Evolutionary conservation across 2,113 vertebrate species (phyloP).

Genomic region (Forbesichthys papilliferus): DNA sequence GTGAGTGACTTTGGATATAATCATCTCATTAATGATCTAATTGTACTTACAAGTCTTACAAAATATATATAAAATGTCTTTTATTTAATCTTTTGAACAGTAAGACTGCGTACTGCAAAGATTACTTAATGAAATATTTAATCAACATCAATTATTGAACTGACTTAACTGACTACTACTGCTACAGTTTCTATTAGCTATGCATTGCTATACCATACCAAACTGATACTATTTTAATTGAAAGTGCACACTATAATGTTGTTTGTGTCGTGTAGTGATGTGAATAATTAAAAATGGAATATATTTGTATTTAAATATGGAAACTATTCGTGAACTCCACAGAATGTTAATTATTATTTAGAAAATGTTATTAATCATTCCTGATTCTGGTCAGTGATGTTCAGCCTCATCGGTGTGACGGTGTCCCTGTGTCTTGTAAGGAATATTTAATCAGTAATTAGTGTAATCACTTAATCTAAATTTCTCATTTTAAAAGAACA

Average conservation of each 20-base stretch:
- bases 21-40: too few relatives aligned
- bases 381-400: conserved; percentile 6
- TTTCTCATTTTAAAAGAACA: too few relatives aligned
- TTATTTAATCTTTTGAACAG: too few relatives aligned
- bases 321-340: conserved; percentile 7
- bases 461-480: background rate
- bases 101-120: too few relatives aligned
- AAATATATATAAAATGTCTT: too few relatives aligned
- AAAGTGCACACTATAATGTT: conserved; percentile 15
- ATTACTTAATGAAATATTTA: too few relatives aligned
- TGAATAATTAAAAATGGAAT: conserved; percentile 36
- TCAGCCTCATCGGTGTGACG: background rate
- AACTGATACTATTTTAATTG: conserved; percentile 37
- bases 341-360: background rate
- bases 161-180: background rate
- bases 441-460: background rate
- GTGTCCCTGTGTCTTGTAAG: background rate
- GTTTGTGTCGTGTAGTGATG: conserved; percentile 25
- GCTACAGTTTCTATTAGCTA: conserved; percentile 30
- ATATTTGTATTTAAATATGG: conserved; percentile 11
- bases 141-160: too few relatives aligned
- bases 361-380: conserved; percentile 17
- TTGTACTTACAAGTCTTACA: too few relatives aligned
- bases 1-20: too few relatives aligned
- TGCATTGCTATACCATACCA: background rate